Percentiles rank a stretch among this genome's conserved stretches.
Evolutionary conservation across 2,797 vertebrate genomes (phyloP).

Genomic region (Numenius phaeopus): DNA sequence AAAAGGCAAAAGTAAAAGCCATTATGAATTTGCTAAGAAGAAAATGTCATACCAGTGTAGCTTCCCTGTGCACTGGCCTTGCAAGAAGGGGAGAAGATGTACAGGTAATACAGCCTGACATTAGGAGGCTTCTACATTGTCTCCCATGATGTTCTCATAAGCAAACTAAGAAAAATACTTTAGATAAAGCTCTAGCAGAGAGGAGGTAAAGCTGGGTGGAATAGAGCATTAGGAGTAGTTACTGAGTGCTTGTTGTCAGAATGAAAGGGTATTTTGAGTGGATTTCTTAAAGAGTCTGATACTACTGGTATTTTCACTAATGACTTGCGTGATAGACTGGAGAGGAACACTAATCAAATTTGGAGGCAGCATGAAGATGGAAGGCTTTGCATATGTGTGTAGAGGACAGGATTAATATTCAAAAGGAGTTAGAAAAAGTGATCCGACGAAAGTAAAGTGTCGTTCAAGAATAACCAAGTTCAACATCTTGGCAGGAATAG

Average conservation of each 20-base stretch:
- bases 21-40: neutral
- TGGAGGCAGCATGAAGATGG: neutral
- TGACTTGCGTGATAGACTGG: neutral
- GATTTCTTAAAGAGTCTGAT: neutral
- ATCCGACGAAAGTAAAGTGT: neutral
- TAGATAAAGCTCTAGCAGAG: neutral
- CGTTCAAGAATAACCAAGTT: neutral
- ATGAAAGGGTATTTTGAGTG: neutral
- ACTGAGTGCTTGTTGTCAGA: neutral
- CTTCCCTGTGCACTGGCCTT: neutral
- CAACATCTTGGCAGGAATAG: neutral
- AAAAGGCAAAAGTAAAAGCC: neutral
- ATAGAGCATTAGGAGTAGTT: neutral
- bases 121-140: neutral
- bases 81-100: neutral
- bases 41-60: neutral
- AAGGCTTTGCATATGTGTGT: neutral
- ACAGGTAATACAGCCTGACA: neutral
- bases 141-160: neutral
- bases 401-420: neutral
- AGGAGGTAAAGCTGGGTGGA: neutral
- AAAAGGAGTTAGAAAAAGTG: neutral
- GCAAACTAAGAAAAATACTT: neutral
- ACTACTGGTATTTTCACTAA: neutral
- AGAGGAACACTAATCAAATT: neutral